A percentile compares a stretch with the other conserved stretches of the same genome.
Evolutionary conservation across 1,140 invertebrate species (phyloP).

Genomic region (Homalodisca vitripennis): DNA sequence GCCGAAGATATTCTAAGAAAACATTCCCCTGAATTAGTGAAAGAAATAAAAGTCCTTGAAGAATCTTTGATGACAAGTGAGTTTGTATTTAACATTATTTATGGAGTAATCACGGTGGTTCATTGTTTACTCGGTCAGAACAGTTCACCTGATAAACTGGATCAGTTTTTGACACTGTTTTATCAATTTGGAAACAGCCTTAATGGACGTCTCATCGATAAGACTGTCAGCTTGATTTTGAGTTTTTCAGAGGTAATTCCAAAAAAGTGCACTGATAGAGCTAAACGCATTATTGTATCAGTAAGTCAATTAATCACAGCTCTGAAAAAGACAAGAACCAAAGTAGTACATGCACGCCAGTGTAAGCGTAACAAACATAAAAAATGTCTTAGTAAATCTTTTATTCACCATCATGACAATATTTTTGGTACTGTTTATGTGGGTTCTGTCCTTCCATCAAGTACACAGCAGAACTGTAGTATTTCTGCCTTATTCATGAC

Average conservation of each 20-base stretch:
- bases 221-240: constrained; percentile 57
- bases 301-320: constrained; percentile 56
- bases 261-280: constrained; percentile 49
- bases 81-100: constrained; percentile 60
- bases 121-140: constrained; percentile 59
- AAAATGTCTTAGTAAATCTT: constrained; percentile 49
- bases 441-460: constrained; percentile 42
- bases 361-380: constrained; percentile 55
- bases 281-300: constrained; percentile 57
- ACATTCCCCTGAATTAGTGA: constrained; percentile 33
- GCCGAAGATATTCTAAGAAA: constrained; percentile 57
- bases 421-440: constrained; percentile 52
- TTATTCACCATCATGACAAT: constrained; percentile 58
- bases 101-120: constrained; percentile 59
- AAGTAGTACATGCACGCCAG: constrained; percentile 54
- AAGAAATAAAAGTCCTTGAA: neutral
- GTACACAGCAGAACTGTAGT: constrained; percentile 49
- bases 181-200: constrained; percentile 59
- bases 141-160: constrained; percentile 51
- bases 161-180: constrained; percentile 61
- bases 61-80: constrained; percentile 43
- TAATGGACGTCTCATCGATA: constrained; percentile 57
- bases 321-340: constrained; percentile 57
- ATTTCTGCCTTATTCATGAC: constrained; percentile 58
- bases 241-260: constrained; percentile 51